Conservation (phyloP, 2,113 vertebrate genomes). For the Scortum barcoo region DNA sequence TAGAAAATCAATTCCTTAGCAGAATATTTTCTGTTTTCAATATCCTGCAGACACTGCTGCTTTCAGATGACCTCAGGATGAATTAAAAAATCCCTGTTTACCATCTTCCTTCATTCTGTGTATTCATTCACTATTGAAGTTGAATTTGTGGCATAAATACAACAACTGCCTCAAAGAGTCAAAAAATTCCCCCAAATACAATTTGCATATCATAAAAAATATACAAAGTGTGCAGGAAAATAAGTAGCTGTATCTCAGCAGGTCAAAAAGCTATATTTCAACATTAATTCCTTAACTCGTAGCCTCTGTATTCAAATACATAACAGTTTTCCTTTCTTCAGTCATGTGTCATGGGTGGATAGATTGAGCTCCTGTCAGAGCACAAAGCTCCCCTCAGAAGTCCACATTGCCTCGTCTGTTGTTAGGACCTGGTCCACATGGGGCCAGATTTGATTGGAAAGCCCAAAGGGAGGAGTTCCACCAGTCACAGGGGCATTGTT, state of each 20-base stretch:
- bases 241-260: constrained; percentile 47
- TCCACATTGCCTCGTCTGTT: constrained; percentile 83
- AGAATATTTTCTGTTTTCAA: constrained; percentile 71
- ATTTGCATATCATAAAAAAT: constrained; percentile 58
- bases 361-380: constrained; percentile 83
- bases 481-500: constrained; percentile 90
- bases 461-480: constrained; percentile 87
- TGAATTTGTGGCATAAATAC: constrained; percentile 67
- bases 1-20: constrained; percentile 69
- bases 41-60: constrained; percentile 56
- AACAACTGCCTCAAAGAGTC: constrained; percentile 45
- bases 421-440: constrained; percentile 86
- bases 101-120: constrained; percentile 58
- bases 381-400: constrained; percentile 85
- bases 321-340: constrained; percentile 77
- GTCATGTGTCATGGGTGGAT: constrained; percentile 82
- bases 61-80: constrained; percentile 65
- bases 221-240: constrained; percentile 45
- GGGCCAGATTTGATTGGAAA: constrained; percentile 86
- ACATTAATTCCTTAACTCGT: constrained; percentile 77
- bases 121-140: constrained; percentile 74
- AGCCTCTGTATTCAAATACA: constrained; percentile 75
- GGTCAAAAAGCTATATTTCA: constrained; percentile 48
- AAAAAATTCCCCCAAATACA: constrained; percentile 49
- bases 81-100: constrained; percentile 70